Percentiles rank a stretch among this genome's conserved stretches.
Conservation (phyloP, 37 sponge, comb jelly and placozoan species). For the Hexactinellida sp. region DNA sequence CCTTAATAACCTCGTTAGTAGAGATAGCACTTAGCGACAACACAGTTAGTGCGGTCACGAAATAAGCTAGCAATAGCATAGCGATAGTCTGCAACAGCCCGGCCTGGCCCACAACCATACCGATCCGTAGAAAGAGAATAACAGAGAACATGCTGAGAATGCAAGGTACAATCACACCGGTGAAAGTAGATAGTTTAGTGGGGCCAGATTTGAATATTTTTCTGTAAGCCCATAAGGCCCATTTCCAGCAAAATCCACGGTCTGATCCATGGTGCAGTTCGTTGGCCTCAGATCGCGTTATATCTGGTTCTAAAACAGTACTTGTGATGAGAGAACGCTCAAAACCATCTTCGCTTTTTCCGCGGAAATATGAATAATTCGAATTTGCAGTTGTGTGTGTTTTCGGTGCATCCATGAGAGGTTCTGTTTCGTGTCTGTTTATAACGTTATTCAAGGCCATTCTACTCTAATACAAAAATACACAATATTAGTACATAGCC, state of each 20-base stretch:
- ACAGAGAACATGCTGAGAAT: slow-evolving; percentile 89
- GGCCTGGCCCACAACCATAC: slow-evolving; percentile 88
- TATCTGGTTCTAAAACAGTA: not conserved
- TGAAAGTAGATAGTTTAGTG: slow-evolving; percentile 67
- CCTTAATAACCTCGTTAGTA: slow-evolving; percentile 89
- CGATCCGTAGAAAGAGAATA: slow-evolving; percentile 88
- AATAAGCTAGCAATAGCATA: slow-evolving; percentile 72
- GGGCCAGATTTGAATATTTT: not conserved
- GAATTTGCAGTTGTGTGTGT: not conserved
- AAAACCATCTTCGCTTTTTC: not conserved
- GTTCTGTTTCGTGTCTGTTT: not conserved
- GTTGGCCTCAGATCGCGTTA: not conserved
- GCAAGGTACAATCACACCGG: slow-evolving; percentile 90
- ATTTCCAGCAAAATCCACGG: not conserved
- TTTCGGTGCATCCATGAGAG: not conserved
- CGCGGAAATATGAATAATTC: not conserved
- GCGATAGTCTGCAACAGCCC: slow-evolving; percentile 60
- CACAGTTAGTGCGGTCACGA: slow-evolving; percentile 72
- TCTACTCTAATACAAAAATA: no score
- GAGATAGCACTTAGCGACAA: slow-evolving; percentile 93
- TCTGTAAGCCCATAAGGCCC: not conserved
- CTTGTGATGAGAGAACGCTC: not conserved
- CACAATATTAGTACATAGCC: no score
- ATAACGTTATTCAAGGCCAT: no score
- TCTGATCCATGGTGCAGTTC: not conserved